A percentile compares a stretch with the other conserved stretches of the same genome.
phyloP scores from a whole-genome alignment of 2,113 vertebrate species.

The Talpa occidentalis region DNA sequence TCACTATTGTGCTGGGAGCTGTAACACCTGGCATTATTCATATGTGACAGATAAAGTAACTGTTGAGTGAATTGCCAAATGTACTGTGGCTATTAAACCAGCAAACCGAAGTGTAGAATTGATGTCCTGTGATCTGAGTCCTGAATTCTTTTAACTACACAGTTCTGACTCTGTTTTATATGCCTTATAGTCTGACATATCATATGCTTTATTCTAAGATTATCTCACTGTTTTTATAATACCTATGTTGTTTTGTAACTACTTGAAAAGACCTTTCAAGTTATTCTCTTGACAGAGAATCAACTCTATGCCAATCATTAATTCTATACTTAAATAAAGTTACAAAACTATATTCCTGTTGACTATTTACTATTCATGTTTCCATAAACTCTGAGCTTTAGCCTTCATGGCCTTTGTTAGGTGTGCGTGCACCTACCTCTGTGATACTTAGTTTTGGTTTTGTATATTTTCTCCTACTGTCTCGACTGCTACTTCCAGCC shows the following conservation, averaged over 20 bases:
- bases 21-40: not conserved
- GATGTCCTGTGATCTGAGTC: not conserved
- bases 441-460: not conserved
- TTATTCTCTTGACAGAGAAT: not conserved
- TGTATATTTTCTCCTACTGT: not conserved
- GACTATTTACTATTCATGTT: not conserved
- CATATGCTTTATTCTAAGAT: not conserved
- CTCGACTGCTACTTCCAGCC: not conserved
- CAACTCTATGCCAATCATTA: not conserved
- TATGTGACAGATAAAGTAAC: not conserved
- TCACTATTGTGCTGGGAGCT: not conserved
- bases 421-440: not conserved
- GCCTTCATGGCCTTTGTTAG: not conserved
- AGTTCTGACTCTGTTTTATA: not conserved
- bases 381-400: not conserved
- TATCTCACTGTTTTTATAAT: not conserved
- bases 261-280: not conserved
- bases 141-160: not conserved
- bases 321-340: not conserved
- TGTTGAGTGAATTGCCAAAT: not conserved
- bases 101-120: not conserved
- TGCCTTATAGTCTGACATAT: not conserved
- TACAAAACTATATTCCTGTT: not conserved
- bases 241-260: not conserved
- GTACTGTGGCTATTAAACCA: not conserved